Evolutionary conservation across 2,113 vertebrate species (phyloP).

Genomic region (Galeopterus variegatus): DNA sequence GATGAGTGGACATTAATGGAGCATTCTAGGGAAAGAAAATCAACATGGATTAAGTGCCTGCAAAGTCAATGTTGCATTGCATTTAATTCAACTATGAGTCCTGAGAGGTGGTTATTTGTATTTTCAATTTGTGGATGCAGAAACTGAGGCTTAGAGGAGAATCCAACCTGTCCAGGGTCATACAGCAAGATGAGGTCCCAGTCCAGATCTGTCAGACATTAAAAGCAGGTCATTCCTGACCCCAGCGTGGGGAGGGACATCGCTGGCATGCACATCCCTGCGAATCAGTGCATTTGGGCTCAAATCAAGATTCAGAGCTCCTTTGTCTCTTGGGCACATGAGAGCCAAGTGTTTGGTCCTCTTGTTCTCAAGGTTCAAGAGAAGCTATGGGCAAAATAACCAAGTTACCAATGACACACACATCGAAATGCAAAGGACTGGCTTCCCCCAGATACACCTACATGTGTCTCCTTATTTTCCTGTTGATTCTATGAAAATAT

Average conservation of each 20-base stretch:
- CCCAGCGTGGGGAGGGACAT: background rate
- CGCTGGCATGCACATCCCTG: accelerated
- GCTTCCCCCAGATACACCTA: background rate
- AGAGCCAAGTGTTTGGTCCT: no score
- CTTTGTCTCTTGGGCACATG: accelerated
- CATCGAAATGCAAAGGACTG: background rate
- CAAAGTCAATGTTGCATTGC: accelerated
- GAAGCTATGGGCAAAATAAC: background rate
- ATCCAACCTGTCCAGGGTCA: no score
- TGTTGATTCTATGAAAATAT: slow-evolving; percentile 62
- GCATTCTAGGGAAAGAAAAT: background rate
- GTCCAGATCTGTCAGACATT: background rate
- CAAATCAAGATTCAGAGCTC: accelerated
- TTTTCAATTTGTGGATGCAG: background rate
- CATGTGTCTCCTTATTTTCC: background rate
- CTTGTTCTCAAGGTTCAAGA: background rate
- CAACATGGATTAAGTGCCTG: accelerated
- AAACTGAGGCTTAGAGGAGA: background rate
- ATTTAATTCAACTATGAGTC: accelerated
- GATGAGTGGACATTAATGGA: background rate
- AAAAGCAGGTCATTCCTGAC: background rate
- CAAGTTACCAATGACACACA: background rate
- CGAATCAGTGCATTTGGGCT: accelerated
- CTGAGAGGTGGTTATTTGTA: background rate
- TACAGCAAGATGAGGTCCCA: no score